Evolutionary conservation across 2,888 invertebrate species (phyloP), one percentile per base, ranked within the genome.

Genomic region (Alsophila aescularia): DNA sequence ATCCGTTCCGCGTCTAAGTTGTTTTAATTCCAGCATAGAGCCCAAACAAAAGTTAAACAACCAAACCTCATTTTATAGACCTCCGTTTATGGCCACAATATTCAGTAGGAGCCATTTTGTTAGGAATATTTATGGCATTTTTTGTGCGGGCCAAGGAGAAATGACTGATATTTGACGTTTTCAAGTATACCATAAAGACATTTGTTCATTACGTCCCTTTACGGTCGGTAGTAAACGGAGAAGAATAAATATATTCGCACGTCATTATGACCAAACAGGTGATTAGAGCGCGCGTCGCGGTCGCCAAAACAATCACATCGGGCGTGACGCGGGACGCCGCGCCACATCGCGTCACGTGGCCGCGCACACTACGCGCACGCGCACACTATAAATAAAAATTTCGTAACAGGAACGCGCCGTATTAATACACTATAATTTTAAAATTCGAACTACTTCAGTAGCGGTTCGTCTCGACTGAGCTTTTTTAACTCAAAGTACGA

Each of bases 81-180:
- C 81, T 76, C 67, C 70, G 79, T 90, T 89, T 88, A 89, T 85
- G 80, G 79, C 82, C 77, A 77, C 84, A 85, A 87, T 88, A 87
- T 89, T 87, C 89, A 87, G 90, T 89, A 90, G 90, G 87, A 86
- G 81, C 79, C 81, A 83, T 87, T 88, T 85, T 87, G 89, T 90
- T 89, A 84, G 81, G 76, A 81, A 86, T 86, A 90, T 90, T 90
- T 90, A 90, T 87, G 88, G 79, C 79, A 70, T 84, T 87, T 87
- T 88, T 89, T 87, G 85, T 87, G 71, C 57, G 72, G 61, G 63
- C 72, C 71, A 70, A 70, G 69, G 75, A 80, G 83, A 85, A 85
- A 85, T 85, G 82, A 86, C 79, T 82, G 83, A 87, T 85, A 87
- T 87, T 85, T 79, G 87, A 86, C 85, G 81, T 87, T 87, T 86